Base-by-base conservation (phyloP, 2,113 vertebrate species). In the Phycodurus eques region DNA sequence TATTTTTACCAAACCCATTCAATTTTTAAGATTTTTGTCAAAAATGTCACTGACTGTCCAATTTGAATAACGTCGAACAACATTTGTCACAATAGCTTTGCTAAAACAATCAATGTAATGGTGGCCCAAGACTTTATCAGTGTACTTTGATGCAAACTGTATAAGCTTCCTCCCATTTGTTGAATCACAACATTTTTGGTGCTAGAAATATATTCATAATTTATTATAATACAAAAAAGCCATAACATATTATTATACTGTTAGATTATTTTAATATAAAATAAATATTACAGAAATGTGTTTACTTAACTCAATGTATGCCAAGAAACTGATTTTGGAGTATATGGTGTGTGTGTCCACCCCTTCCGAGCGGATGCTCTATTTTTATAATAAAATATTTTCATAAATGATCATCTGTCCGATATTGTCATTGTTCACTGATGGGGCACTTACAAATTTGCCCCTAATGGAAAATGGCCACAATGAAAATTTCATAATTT, bases 111-210 rank as follows among this genome's bases (percentile, higher is more conserved):
- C 49, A 9, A 17, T 35, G 7, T 12, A 19, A 62, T 42, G 8
- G 35, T 42, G 33, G 33, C 33, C 60, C 17, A 5, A 63, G 35
- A 63, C 61, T 63, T 63, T 42, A 42, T 14, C 22, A 1, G 13
- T 19, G 44, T 47, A 10, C 64, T 35, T 22, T 46, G 5, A 14
- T 8, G 9, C 64, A 88, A 22, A 56, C n/a, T 22, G 20, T 11
- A 56, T 90, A 89, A 91, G 89, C 88, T 92, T 86, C 57, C 53
- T 78, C 83, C 63, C 79, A 66, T 84, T 78, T 81, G 68, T 84
- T 78, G 62, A 63, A 77, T 81, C 19, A 66, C 67, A 51, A 63
- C 59, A 54, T 67, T 43, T 51, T 75, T 83, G 91, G 88, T 92
- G 90, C 88, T 92, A 89, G 80, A 66, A 42, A 59, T 77, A 43